A percentile compares a stretch with the other conserved stretches of the same genome.
Conservation (phyloP, 2,888 invertebrate species). For the Stenolophus ochropezus region DNA sequence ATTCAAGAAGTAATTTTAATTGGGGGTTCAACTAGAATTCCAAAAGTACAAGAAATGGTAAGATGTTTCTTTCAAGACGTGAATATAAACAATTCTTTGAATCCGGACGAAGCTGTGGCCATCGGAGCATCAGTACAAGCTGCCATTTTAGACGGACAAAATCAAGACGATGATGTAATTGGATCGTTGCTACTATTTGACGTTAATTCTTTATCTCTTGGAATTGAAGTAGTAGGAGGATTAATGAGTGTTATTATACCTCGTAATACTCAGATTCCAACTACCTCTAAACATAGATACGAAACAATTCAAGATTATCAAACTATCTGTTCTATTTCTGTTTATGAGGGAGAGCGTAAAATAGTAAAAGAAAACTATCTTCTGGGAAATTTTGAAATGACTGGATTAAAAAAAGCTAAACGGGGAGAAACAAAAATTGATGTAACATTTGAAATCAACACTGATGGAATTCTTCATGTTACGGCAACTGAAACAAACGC, state of each 20-base stretch:
- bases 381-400: constrained; percentile 93
- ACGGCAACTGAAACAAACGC: constrained; percentile 80
- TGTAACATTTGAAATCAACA: constrained; percentile 87
- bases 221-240: constrained; percentile 90
- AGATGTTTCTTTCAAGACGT: constrained; percentile 94
- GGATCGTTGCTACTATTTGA: constrained; percentile 91
- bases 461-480: constrained; percentile 94
- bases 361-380: constrained; percentile 94
- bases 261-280: constrained; percentile 94
- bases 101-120: constrained; percentile 96
- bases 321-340: constrained; percentile 90
- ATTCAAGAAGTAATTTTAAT: constrained; percentile 91
- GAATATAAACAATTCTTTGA: constrained; percentile 93
- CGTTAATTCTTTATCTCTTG: constrained; percentile 89
- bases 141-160: constrained; percentile 86
- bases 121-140: constrained; percentile 95
- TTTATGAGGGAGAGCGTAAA: constrained; percentile 90
- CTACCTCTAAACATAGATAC: constrained; percentile 92
- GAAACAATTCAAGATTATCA: constrained; percentile 96
- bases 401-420: constrained; percentile 93
- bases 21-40: constrained; percentile 95
- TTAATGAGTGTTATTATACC: constrained; percentile 95
- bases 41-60: constrained; percentile 93
- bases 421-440: constrained; percentile 89
- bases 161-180: constrained; percentile 84